Evolutionary conservation across 2,888 invertebrate species (phyloP).

Genomic region (Rhorus exstirpatorius): DNA sequence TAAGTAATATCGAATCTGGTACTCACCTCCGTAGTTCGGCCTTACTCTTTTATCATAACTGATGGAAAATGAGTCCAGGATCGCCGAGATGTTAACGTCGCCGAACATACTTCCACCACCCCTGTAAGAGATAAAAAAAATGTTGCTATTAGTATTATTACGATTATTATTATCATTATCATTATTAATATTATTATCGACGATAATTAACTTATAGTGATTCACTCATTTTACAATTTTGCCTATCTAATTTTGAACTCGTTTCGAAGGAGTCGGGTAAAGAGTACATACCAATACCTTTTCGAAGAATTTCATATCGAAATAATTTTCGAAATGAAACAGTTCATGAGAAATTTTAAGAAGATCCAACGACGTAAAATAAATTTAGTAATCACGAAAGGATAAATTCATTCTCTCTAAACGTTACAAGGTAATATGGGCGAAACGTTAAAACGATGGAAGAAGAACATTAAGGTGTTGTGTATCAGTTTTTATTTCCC

Average conservation of each 20-base stretch:
- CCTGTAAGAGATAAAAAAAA: conserved; percentile 75
- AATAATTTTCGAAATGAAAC: too few species aligned
- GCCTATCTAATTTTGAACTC: too few species aligned
- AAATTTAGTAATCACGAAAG: not conserved
- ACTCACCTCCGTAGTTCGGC: conserved; percentile 99
- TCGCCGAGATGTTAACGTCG: conserved; percentile 97
- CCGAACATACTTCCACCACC: conserved; percentile 95
- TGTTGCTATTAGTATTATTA: not conserved
- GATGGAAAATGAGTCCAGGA: conserved; percentile 97
- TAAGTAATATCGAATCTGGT: conserved; percentile 67
- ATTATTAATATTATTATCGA: not conserved
- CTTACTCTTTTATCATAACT: conserved; percentile 99
- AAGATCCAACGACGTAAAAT: not conserved
- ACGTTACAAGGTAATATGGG: conserved; percentile 15
- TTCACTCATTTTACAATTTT: too few species aligned
- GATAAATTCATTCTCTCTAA: not conserved
- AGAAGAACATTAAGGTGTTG: conserved; percentile 13
- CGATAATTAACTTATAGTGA: too few species aligned
- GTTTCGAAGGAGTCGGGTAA: too few species aligned
- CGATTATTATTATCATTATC: not conserved
- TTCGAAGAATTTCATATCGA: too few species aligned
- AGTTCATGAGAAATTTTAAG: not conserved
- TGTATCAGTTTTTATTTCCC: not conserved
- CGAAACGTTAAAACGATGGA: not conserved
- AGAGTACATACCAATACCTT: too few species aligned